phyloP scores from a whole-genome alignment of 1,140 invertebrate species.

The Megalopta genalis region DNA sequence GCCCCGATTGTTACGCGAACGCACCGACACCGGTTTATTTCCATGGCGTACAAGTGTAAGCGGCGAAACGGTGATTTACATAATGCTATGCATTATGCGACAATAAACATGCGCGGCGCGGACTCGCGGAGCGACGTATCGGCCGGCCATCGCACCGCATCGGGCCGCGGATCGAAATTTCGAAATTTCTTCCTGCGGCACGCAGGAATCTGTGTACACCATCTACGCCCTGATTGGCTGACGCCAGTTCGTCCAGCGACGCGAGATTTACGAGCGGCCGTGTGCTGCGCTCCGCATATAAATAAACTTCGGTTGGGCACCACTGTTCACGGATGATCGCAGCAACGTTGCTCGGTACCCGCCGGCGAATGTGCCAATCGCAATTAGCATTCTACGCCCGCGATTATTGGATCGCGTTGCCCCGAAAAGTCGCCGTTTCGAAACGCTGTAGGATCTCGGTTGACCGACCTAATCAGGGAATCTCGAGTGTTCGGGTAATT shows the following conservation, averaged over 20 bases:
- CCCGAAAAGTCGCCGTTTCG: not conserved
- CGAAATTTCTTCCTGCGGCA: slow-evolving; percentile 53
- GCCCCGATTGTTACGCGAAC: slow-evolving; percentile 45
- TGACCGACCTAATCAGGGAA: too few species aligned
- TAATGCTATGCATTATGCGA: slow-evolving; percentile 66
- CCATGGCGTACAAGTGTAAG: slow-evolving; percentile 51
- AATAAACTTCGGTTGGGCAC: slow-evolving; percentile 54
- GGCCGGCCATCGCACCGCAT: slow-evolving; percentile 1
- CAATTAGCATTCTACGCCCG: slow-evolving; percentile 54
- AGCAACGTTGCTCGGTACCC: slow-evolving; percentile 3
- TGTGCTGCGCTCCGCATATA: slow-evolving; percentile 34
- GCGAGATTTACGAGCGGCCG: slow-evolving; percentile 52
- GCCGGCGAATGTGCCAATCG: slow-evolving; percentile 47
- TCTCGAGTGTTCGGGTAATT: too few species aligned
- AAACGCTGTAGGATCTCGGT: not conserved
- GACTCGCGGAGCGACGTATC: slow-evolving; percentile 38
- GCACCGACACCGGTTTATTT: slow-evolving; percentile 54
- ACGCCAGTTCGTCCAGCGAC: not conserved
- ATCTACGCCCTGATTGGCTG: slow-evolving; percentile 52
- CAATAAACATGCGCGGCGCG: slow-evolving; percentile 57
- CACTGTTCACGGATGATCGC: slow-evolving; percentile 56
- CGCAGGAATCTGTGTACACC: slow-evolving; percentile 49
- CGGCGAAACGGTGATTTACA: slow-evolving; percentile 54
- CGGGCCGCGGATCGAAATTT: slow-evolving; percentile 50
- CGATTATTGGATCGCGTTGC: slow-evolving; percentile 46